Conservation (phyloP, 2,888 invertebrate species). For the Orthonevra nobilis region DNA sequence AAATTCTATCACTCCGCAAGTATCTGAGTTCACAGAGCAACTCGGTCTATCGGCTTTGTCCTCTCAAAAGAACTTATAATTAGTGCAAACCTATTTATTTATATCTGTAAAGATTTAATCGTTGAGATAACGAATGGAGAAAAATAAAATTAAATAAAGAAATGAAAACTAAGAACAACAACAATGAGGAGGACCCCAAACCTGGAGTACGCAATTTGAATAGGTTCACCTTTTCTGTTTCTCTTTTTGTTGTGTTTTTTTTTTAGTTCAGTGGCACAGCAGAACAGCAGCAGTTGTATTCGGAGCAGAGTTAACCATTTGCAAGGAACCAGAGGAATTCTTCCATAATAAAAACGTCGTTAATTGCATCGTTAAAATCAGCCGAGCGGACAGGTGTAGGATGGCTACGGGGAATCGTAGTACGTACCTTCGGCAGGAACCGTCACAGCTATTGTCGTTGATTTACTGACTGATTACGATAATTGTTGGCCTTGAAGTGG, state of each 20-base stretch:
- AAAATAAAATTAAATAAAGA: too few relatives aligned
- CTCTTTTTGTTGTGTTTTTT: too few relatives aligned
- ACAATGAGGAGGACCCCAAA: neutral
- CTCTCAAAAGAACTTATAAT: too few relatives aligned
- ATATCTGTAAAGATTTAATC: slow-evolving; percentile 19
- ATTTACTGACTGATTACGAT: slow-evolving; percentile 70
- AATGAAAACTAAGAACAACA: too few relatives aligned
- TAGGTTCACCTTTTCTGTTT: slow-evolving; percentile 13
- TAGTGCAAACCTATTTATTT: too few relatives aligned
- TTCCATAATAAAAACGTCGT: slow-evolving; percentile 66
- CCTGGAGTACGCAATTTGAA: slow-evolving; percentile 36
- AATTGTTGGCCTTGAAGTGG: slow-evolving; percentile 66
- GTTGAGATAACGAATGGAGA: slow-evolving; percentile 6
- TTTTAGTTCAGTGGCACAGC: slow-evolving; percentile 34
- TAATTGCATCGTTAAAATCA: slow-evolving; percentile 69
- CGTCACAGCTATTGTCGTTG: slow-evolving; percentile 63
- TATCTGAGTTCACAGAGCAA: too few relatives aligned
- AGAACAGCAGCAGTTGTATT: too few relatives aligned
- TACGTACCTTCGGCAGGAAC: slow-evolving; percentile 53
- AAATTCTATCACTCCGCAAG: too few relatives aligned
- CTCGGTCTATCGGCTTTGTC: too few relatives aligned
- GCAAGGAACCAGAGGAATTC: slow-evolving; percentile 24
- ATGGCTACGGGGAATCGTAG: slow-evolving; percentile 47
- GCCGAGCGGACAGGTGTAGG: slow-evolving; percentile 62
- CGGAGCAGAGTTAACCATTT: slow-evolving; percentile 25